phyloP scores from a whole-genome alignment of 1,140 invertebrate species.

The Polypedilum vanderplanki region DNA sequence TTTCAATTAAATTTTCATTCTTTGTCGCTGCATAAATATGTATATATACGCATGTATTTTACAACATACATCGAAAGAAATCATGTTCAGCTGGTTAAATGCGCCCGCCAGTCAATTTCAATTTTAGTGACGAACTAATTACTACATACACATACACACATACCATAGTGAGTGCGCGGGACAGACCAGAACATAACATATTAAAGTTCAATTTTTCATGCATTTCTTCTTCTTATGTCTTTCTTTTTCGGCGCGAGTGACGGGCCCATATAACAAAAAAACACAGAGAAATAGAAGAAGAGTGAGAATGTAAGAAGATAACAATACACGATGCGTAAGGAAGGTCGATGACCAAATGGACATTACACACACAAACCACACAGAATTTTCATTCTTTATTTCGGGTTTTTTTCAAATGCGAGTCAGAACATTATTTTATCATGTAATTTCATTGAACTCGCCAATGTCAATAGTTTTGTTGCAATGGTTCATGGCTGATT shows the following conservation, averaged over 20 bases:
- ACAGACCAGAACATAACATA: no score
- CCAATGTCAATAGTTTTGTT: background rate
- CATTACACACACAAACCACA: constrained; percentile 3
- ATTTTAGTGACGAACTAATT: constrained; percentile 2
- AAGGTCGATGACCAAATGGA: constrained; percentile 27
- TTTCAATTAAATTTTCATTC: background rate
- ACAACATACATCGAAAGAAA: background rate
- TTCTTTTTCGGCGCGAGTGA: no score
- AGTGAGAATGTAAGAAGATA: constrained; percentile 8
- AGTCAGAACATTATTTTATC: background rate
- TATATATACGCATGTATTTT: background rate
- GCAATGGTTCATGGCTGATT: constrained; percentile 2
- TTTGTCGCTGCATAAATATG: background rate
- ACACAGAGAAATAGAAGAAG: constrained; percentile 1
- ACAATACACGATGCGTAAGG: constrained; percentile 22
- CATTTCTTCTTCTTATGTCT: background rate
- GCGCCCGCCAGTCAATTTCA: background rate
- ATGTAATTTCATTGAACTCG: constrained; percentile 5
- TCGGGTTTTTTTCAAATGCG: background rate
- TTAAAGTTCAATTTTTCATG: constrained; percentile 24
- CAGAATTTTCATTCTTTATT: constrained; percentile 19
- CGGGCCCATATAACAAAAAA: background rate
- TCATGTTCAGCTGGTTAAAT: background rate
- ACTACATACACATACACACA: constrained; percentile 10
- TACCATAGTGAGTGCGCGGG: background rate